Evolutionary conservation across 2,797 vertebrate genomes (phyloP).

Genomic region (Amphiprion clarkii): DNA sequence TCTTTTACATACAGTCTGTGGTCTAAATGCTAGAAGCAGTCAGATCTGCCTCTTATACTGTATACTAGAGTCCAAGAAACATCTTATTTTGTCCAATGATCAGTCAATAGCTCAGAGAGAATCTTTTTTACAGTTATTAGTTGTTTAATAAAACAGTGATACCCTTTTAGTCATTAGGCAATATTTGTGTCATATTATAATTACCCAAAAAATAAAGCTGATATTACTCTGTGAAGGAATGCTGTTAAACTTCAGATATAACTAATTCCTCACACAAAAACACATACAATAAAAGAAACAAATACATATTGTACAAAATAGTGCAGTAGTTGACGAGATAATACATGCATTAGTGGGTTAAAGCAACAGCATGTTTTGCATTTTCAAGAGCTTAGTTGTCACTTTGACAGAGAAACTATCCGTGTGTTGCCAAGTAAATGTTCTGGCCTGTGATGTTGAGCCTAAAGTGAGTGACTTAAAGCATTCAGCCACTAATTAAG

Average conservation of each 20-base stretch:
- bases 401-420: not conserved
- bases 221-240: not conserved
- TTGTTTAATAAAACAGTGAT: not conserved
- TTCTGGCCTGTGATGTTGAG: not conserved
- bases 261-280: not conserved
- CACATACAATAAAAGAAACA: not conserved
- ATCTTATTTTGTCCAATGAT: not conserved
- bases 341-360: not conserved
- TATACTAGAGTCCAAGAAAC: not conserved
- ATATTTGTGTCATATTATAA: not conserved
- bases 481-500: too few relatives aligned
- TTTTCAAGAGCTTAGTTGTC: not conserved
- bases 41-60: not conserved
- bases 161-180: not conserved
- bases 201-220: not conserved
- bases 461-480: not conserved
- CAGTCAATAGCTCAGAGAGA: not conserved
- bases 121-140: not conserved
- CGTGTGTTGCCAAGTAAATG: not conserved
- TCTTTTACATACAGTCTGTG: too few relatives aligned
- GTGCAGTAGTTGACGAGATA: not conserved
- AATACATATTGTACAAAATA: not conserved
- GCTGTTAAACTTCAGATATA: not conserved
- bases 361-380: slow-evolving; percentile 1
- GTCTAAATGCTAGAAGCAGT: too few relatives aligned